Evolutionary conservation across 2,888 invertebrate genomes (phyloP).

Genomic region (Lathronympha strigana): DNA sequence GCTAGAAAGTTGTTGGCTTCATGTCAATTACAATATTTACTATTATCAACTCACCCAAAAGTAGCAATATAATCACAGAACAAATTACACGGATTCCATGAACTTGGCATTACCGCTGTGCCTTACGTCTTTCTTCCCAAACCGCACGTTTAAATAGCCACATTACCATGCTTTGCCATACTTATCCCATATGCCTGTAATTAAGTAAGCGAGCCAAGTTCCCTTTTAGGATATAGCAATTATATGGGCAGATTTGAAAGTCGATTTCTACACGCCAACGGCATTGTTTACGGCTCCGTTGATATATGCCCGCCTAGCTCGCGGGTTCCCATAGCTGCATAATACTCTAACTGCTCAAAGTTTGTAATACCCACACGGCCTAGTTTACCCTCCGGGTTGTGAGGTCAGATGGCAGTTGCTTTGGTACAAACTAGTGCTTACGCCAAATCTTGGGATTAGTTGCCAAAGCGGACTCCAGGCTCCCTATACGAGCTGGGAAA

Average conservation of each 20-base stretch:
- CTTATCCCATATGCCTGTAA: conserved; percentile 42
- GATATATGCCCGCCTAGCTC: conserved; percentile 61
- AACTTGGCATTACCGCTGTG: background rate
- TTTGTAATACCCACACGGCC: too few species aligned
- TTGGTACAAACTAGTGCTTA: too few species aligned
- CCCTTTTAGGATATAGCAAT: conserved; percentile 62
- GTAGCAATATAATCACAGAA: too few species aligned
- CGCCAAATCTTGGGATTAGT: too few species aligned
- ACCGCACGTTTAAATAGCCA: background rate
- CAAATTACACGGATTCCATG: too few species aligned
- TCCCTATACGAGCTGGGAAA: too few species aligned
- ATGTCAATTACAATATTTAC: too few species aligned
- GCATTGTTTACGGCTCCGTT: conserved; percentile 58
- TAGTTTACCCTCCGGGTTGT: too few species aligned
- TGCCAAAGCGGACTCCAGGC: too few species aligned
- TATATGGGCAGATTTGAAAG: conserved; percentile 58
- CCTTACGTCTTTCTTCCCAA: background rate
- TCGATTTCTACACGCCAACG: conserved; percentile 53
- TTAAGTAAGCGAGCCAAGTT: conserved; percentile 49
- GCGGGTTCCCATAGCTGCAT: conserved; percentile 47
- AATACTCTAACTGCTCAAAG: conserved; percentile 52
- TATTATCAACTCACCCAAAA: too few species aligned
- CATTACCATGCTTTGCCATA: conserved; percentile 7
- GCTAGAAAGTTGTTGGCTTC: too few species aligned
- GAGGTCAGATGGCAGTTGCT: too few species aligned